phyloP scores from a whole-genome alignment of 2,797 vertebrate species.

The Tokudaia tokunoshimensis region DNA sequence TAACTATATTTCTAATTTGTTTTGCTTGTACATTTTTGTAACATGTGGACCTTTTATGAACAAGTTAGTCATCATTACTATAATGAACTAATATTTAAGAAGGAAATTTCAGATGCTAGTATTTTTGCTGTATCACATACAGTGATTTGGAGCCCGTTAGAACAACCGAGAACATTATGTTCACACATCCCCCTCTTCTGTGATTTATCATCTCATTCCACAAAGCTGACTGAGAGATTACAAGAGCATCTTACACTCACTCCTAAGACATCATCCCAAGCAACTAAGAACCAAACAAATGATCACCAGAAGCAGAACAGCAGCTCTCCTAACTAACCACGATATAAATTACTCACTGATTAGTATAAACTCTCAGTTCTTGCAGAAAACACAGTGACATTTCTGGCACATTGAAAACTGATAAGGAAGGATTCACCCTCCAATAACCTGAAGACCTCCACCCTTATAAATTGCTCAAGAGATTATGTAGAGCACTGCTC shows the following conservation, averaged over 20 bases:
- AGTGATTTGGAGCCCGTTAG: not conserved
- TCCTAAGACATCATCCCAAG: not conserved
- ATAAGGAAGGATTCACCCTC: not conserved
- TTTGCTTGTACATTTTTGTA: not conserved
- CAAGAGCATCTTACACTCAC: not conserved
- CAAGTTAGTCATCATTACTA: not conserved
- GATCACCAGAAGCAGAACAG: not conserved
- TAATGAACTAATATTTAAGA: conserved; percentile 2
- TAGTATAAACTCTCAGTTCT: not conserved
- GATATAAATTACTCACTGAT: not conserved
- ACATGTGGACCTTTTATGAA: not conserved
- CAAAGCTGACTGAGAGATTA: not conserved
- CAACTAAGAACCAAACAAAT: not conserved
- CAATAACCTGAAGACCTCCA: not conserved
- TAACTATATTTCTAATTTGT: conserved; percentile 9
- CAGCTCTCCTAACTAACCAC: not conserved
- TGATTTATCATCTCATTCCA: not conserved
- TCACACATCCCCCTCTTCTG: not conserved
- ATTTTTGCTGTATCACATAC: not conserved
- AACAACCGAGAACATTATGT: not conserved
- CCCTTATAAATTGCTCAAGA: not conserved
- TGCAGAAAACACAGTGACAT: not conserved
- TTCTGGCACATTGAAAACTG: not conserved
- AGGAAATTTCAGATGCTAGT: not conserved
- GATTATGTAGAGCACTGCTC: too few species aligned